Evolutionary conservation across 2,888 invertebrate genomes (phyloP).

Genomic region (Ashinkailepas kermadecensis): DNA sequence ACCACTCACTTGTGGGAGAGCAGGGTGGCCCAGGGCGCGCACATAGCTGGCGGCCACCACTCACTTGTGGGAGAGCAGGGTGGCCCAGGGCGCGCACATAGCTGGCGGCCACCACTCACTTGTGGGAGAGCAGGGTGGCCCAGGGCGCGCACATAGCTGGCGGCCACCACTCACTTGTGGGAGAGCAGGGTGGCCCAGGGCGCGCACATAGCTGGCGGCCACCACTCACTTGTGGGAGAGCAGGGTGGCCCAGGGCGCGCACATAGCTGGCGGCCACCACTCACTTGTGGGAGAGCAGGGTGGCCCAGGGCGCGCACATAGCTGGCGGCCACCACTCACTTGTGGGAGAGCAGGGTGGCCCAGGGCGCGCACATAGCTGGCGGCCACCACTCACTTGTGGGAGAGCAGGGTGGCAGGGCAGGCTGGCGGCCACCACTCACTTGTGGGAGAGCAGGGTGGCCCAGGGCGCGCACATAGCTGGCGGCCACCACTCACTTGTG

Average conservation of each 20-base stretch:
- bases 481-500: conserved; percentile 58
- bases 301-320: conserved; percentile 91
- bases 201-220: conserved; percentile 59
- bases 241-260: conserved; percentile 87
- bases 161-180: conserved; percentile 59
- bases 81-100: conserved; percentile 91
- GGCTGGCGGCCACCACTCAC: conserved; percentile 45
- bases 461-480: conserved; percentile 86
- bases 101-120: conserved; percentile 49
- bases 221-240: conserved; percentile 65
- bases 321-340: conserved; percentile 49
- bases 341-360: conserved; percentile 71
- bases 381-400: conserved; percentile 59
- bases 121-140: conserved; percentile 71
- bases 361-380: conserved; percentile 85
- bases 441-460: conserved; percentile 75
- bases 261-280: conserved; percentile 45
- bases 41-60: conserved; percentile 45
- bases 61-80: conserved; percentile 75
- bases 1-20: conserved; percentile 65
- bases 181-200: conserved; percentile 80
- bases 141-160: conserved; percentile 85
- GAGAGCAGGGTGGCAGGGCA: conserved; percentile 79
- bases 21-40: conserved; percentile 87
- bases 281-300: conserved; percentile 75